Conservation (phyloP, 1,140 invertebrate genomes). For the Ceratina australensis region DNA sequence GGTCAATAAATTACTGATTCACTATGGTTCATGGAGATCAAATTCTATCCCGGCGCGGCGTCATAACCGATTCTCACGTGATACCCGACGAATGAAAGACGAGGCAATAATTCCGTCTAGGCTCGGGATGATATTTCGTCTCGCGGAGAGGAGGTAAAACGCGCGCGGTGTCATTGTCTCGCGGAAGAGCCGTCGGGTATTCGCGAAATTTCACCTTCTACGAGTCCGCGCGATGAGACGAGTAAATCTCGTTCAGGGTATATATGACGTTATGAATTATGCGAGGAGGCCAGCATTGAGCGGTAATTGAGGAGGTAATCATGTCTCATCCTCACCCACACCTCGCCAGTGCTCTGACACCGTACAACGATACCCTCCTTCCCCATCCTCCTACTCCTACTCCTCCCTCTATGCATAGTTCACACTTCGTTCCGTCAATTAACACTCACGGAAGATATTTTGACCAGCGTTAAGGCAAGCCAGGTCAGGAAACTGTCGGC, state of each 20-base stretch:
- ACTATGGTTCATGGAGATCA: too few species aligned
- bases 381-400: too few species aligned
- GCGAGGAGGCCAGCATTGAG: slow-evolving; percentile 69
- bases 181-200: background rate
- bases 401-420: slow-evolving; percentile 65
- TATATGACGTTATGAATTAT: slow-evolving; percentile 69
- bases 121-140: slow-evolving; percentile 4
- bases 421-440: slow-evolving; percentile 67
- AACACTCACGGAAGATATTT: slow-evolving; percentile 55
- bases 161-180: background rate
- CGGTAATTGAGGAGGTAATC: slow-evolving; percentile 74
- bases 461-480: slow-evolving; percentile 48
- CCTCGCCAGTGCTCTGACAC: slow-evolving; percentile 49
- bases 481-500: slow-evolving; percentile 19
- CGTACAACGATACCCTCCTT: slow-evolving; percentile 55
- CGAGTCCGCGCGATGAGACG: background rate
- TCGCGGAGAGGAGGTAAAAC: background rate
- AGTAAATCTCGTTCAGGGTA: slow-evolving; percentile 58
- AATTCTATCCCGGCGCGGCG: background rate
- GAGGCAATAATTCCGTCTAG: slow-evolving; percentile 7
- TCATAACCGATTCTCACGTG: background rate
- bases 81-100: background rate
- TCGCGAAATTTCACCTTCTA: slow-evolving; percentile 18
- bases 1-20: too few species aligned
- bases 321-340: slow-evolving; percentile 71